phyloP scores from a whole-genome alignment of 2,888 invertebrate species.

The Lithophane socia region DNA sequence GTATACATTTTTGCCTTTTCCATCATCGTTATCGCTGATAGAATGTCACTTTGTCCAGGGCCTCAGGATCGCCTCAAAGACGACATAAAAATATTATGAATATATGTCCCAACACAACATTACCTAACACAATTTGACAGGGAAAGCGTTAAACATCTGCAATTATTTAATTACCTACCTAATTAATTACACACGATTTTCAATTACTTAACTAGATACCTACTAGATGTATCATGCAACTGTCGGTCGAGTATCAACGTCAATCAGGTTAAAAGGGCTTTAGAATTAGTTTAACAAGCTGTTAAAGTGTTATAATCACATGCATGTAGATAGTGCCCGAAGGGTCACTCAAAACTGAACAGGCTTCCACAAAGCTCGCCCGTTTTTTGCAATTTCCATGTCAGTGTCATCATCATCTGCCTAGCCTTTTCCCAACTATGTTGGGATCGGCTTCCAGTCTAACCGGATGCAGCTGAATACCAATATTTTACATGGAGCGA shows the following conservation, averaged over 20 bases:
- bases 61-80: not conserved
- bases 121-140: constrained; percentile 6
- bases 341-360: not conserved
- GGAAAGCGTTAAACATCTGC: constrained; percentile 31
- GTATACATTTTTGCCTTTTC: no score
- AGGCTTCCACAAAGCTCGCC: no score
- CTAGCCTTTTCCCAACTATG: no score
- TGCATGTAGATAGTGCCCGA: not conserved
- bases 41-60: no score
- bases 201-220: constrained; percentile 10
- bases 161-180: constrained; percentile 31
- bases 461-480: no score
- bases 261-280: constrained; percentile 30
- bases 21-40: no score
- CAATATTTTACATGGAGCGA: no score
- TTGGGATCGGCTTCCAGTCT: no score
- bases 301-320: not conserved
- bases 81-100: no score
- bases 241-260: constrained; percentile 4
- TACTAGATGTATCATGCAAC: constrained; percentile 22
- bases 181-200: constrained; percentile 18
- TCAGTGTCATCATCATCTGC: no score
- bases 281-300: constrained; percentile 1
- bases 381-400: no score
- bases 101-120: not conserved